Evolutionary conservation across 2,888 invertebrate species (phyloP), one percentile per base, ranked within the genome.

Genomic region (Anthrax anthrax): DNA sequence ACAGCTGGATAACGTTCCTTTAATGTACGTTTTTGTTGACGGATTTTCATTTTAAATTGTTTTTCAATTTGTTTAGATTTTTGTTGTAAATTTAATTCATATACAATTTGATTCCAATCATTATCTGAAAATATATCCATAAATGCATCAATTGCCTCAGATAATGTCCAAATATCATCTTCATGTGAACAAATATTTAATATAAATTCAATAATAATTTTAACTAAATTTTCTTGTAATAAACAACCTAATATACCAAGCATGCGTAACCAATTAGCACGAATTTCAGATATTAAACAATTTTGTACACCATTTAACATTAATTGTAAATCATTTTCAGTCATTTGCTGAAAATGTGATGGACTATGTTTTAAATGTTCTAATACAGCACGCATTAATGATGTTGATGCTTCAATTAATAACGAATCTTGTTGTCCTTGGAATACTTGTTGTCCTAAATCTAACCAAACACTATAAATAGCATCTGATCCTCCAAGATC

Each of bases 41-140:
- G 72, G 38, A 79, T 71, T 73, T 81, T 83, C 49, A 72, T 73
- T 59, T 77, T 81, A 48, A 85, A 72, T 47, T 71, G 62, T 27
- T 81, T 79, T 32, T 74, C 67, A 19, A 84, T 55, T 14, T 65
- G 58, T 34, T 70, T 65, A 16, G 84, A 64, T 57, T 75, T 78
- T n/a, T 75, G 74, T 3, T 78, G 71, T 43, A 85, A 70, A 52
- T 75, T 72, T 16, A 83, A 71, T 58, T 80, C 78, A 49, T 69
- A 69, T 1, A 81, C 78, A 48, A 83, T 64, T 18, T 59, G 58
- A 60, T 84, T 80, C 47, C 81, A 78, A 58, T 82, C 80, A 58
- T 86, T 85, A 58, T 84, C 84, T 0, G 81, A 75, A 64, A 81
- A 86, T 54, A 86, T 73, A 59, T 86, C 86, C 65, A 85, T 81